Base-by-base conservation (phyloP, 2,888 invertebrate genomes). In the Sturmia bella region DNA sequence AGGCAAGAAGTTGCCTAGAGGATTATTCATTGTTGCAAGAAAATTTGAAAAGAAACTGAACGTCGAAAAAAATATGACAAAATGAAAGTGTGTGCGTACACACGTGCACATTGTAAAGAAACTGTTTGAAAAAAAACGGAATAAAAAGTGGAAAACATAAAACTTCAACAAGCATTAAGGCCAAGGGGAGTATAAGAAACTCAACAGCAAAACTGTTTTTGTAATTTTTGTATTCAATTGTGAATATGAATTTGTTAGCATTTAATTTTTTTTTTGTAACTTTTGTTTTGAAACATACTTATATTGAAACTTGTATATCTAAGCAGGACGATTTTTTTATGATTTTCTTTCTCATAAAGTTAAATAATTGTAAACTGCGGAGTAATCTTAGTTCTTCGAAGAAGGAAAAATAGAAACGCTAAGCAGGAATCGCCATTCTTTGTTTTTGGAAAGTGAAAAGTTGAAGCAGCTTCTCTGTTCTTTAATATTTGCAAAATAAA, bases 121-220 rank as follows among this genome's bases (percentile, higher is more conserved):
- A 63, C 21, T 39, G n/a, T 17, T 43, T 15, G 24, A 63, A 63
- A 56, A 41, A 52, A 66, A 41, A 48, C n/a, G n/a, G 1, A 54
- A 19, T 39, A 52, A 59, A 75, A 74, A 70, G 50, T 43, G 19
- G 37, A 70, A 79, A 57, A 69, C 43, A 63, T 64, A 75, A 70
- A 80, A 80, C 59, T 76, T 70, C 27, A 54, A 66, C 64, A 70
- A 50, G 64, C 66, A 76, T 80, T 70, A 59, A 80, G 70, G 64
- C 39, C 76, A 76, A 66, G 76, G 50, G 21, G 41, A 59, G 17
- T 41, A 37, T 2, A 64, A 50, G 43, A 41, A 27, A 59, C 45
- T 59, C 61, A 39, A 48, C 41, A 48, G 48, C n/a, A 66, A 63
- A 56, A 56, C 45, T 73, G 45, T 52, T 39, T 54, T 68, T 59